Base-by-base conservation (phyloP, 2,888 invertebrate genomes). In the Drosophila borborema region DNA sequence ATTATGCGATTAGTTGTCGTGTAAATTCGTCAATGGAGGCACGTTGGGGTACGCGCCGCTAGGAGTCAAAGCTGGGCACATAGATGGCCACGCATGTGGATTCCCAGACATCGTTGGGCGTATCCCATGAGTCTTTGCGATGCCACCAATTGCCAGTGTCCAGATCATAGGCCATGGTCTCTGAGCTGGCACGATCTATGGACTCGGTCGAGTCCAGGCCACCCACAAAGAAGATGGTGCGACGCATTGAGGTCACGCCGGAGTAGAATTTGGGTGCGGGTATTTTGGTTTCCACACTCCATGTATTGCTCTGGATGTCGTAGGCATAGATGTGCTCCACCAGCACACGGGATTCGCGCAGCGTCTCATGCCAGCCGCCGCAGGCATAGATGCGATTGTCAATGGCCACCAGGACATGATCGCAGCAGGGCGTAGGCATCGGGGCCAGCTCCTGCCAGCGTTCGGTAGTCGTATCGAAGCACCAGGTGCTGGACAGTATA, bases 21-120 rank as follows among this genome's bases (percentile, higher is more conserved):
- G 18, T 55, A 55, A 69, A 71, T 49, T 75, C 64, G 63, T 58
- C 56, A 18, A 18, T 34, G 14, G n/a, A 23, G 20, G 9, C 40
- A n/a, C 51, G 45, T 18, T 45, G 23, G 1, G 36, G 20, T 1
- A 10, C 40, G 16, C 40, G 45, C 3, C 56, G 58, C 48, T 65
- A 82, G 60, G 80, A 54, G 46, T 74, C 81, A n/a, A 53, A 72
- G 23, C 73, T 94, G 49, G 96, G 96, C 80, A 96, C 94, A 91
- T 95, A 96, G 64, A 96, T 92, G 36, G 95, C 94, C 54, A 95
- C 95, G 88, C 95, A 95, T 1, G 95, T 94, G 82, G 96, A 96
- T 88, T 96, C 96, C 96, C 96, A 96, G 67, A 96, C 94, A 84
- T 96, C 95, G 82, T 95, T 95, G 0, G 95, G 95, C 89, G 95